phyloP scores from a whole-genome alignment of 2,797 vertebrate species.

The Hemitrygon akajei region DNA sequence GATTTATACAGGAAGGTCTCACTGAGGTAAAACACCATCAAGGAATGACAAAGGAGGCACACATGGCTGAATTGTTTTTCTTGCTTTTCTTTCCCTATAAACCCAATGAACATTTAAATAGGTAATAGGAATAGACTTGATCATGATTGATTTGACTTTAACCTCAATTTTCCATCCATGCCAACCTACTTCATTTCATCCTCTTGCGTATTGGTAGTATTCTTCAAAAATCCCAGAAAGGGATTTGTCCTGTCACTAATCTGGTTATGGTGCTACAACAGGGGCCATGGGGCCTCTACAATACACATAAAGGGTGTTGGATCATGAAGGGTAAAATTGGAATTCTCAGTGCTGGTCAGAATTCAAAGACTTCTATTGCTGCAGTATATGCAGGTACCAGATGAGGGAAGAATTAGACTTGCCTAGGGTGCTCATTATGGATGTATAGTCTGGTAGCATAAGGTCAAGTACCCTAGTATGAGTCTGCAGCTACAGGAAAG shows the following conservation, averaged over 20 bases:
- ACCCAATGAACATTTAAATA: no score
- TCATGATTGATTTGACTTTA: no score
- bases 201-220: no score
- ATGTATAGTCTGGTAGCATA: background rate
- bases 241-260: background rate
- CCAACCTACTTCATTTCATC: no score
- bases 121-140: no score
- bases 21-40: no score
- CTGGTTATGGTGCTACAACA: no score
- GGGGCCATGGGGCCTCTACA: background rate
- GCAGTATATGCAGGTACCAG: background rate
- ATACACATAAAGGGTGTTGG: background rate
- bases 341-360: background rate
- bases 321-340: background rate
- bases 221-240: background rate
- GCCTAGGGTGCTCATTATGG: background rate
- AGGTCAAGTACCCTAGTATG: background rate
- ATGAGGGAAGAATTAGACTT: background rate
- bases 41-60: no score
- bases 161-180: no score
- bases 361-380: background rate
- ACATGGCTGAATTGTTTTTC: no score
- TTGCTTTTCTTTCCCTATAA: no score
- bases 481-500: background rate
- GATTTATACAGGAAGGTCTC: no score